Conservation (phyloP, 1,140 invertebrate species). For the Drosophila trapezifrons region DNA sequence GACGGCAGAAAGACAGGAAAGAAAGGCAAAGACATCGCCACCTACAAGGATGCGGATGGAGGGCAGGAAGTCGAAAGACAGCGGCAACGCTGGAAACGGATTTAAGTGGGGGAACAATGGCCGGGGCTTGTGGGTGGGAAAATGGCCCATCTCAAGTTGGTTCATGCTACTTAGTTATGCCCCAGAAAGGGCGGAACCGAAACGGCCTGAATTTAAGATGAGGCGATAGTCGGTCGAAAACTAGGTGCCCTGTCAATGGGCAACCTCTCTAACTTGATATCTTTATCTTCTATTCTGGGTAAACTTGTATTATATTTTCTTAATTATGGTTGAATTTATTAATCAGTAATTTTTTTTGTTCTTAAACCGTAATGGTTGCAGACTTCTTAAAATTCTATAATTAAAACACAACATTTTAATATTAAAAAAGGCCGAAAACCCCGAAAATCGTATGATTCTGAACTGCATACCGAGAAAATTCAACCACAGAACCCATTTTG, state of each 20-base stretch:
- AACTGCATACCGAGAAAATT: not conserved
- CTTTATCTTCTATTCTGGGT: not conserved
- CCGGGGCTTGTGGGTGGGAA: constrained; percentile 35
- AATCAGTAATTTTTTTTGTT: not conserved
- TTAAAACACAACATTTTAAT: not conserved
- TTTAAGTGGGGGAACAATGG: constrained; percentile 76
- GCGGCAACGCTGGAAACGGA: constrained; percentile 65
- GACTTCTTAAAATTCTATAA: not conserved
- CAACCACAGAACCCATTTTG: too few relatives aligned
- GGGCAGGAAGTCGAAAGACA: constrained; percentile 57
- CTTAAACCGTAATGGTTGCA: not conserved
- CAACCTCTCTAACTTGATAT: too few relatives aligned
- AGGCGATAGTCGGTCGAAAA: not conserved
- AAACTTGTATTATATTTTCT: not conserved
- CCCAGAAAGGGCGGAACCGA: not conserved
- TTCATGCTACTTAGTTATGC: constrained; percentile 70
- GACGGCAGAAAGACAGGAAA: constrained; percentile 20
- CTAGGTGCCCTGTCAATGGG: not conserved
- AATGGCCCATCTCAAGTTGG: constrained; percentile 27
- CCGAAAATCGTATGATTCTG: too few relatives aligned
- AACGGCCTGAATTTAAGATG: constrained; percentile 13
- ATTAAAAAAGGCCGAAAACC: not conserved
- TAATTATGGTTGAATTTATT: too few relatives aligned
- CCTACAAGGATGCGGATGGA: constrained; percentile 54
- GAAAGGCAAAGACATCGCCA: constrained; percentile 33